Base-by-base conservation (phyloP, 2,888 invertebrate species). In the Trachelus tabidus region DNA sequence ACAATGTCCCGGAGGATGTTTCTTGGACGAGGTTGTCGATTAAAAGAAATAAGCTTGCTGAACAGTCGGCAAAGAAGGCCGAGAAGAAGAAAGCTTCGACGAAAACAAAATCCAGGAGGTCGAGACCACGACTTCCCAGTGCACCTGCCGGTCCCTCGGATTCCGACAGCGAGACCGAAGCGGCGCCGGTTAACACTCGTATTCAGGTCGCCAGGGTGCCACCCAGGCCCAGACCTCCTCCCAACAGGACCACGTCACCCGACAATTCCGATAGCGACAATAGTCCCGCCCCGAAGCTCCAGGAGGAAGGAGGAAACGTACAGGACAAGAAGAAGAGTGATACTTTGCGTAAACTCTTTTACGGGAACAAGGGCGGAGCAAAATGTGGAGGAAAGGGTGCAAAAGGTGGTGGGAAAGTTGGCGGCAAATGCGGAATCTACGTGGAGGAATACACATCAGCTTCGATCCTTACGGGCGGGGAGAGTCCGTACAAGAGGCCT, bases 271-370 rank as follows among this genome's bases (percentile, higher is more conserved):
- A 91, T 84, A 92, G 89, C 79, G 91, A 91, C 79, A 90, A 90
- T 78, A 90, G 90, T 77, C 91, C 92, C 34, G 88, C 88, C 23
- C 87, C 91, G 15, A 92, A 92, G 78, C 81, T 92, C 35, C 92
- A 92, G 76, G 91, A 92, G 68, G 93, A 92, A 75, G 92, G 92
- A n/a, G 93, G 93, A 76, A 90, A 92, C 15, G 93, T 94, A 1
- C 93, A 94, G 79, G 95, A 95, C 89, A 95, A 95, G 87, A 95
- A 95, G 91, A 96, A 95, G 89, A 95, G 93, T 85, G 94, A 94
- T 85, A 95, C 95, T 0, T 89, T 96, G 77, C 92, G 94, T 71
- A 95, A 94, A 86, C 91, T 95, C 76, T 95, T 95, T 87, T 93
- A 93, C 1, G 92, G 92, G 15, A 94, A 94, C 75, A 90, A 88